Conservation (phyloP, 2,113 vertebrate species). For the Hiodon alosoides region DNA sequence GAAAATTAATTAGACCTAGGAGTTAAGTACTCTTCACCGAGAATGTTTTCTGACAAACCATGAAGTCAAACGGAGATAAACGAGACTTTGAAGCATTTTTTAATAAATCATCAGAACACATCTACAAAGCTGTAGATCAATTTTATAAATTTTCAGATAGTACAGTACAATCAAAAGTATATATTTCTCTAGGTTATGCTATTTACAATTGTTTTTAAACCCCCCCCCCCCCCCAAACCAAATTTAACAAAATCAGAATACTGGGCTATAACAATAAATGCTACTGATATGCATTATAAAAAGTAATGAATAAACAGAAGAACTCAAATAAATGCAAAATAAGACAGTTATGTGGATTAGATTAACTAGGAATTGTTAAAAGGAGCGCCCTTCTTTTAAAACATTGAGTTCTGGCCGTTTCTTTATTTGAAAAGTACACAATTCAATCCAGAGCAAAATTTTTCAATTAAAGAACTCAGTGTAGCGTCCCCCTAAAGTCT, state of each 20-base stretch:
- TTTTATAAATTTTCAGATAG: slow-evolving; percentile 62
- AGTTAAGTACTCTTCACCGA: no score
- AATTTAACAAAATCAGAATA: slow-evolving; percentile 9
- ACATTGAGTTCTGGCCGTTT: background rate
- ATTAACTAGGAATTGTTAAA: no score
- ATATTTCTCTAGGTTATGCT: slow-evolving; percentile 49
- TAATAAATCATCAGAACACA: slow-evolving; percentile 66
- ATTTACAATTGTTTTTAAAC: slow-evolving; percentile 56
- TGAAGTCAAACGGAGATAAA: no score
- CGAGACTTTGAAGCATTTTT: slow-evolving; percentile 44
- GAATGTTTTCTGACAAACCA: no score
- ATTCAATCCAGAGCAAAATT: background rate
- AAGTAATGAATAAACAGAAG: background rate
- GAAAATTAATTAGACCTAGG: no score
- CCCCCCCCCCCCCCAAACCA: background rate
- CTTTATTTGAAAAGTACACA: no score
- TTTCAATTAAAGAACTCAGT: background rate
- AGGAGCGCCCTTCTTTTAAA: background rate
- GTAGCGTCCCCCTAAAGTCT: background rate
- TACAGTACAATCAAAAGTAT: slow-evolving; percentile 66
- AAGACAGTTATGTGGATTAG: background rate
- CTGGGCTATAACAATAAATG: slow-evolving; percentile 9
- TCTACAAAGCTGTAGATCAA: slow-evolving; percentile 66
- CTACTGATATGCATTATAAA: slow-evolving; percentile 7
- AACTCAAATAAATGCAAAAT: slow-evolving; percentile 1